Evolutionary conservation across 2,888 invertebrate species (phyloP).

Genomic region (Subacronicta megacephala): DNA sequence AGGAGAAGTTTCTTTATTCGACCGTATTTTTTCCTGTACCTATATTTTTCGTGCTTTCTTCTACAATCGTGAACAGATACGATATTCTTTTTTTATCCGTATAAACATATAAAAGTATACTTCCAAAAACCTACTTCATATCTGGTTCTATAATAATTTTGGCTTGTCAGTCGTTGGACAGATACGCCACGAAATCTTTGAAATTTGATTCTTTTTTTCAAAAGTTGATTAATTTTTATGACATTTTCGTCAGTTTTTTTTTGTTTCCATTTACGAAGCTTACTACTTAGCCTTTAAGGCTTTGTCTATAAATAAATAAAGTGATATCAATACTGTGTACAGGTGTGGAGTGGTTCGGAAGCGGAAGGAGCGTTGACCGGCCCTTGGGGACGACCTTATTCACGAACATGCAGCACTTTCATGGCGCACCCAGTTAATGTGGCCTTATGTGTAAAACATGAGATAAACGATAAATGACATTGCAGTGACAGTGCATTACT

Average conservation of each 20-base stretch:
- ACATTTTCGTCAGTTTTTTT: not conserved
- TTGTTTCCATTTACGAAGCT: conserved; percentile 3
- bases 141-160: too few relatives aligned
- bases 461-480: conserved; percentile 29
- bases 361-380: conserved; percentile 68
- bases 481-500: conserved; percentile 7
- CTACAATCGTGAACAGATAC: too few relatives aligned
- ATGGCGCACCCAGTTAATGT: conserved; percentile 38
- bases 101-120: too few relatives aligned
- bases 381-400: conserved; percentile 61
- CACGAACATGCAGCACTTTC: conserved; percentile 42
- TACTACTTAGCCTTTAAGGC: conserved; percentile 4
- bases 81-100: too few relatives aligned
- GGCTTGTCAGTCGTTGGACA: too few relatives aligned
- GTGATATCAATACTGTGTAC: conserved; percentile 33
- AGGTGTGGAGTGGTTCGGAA: conserved; percentile 48
- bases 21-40: too few relatives aligned
- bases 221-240: too few relatives aligned
- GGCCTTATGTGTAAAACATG: conserved; percentile 25
- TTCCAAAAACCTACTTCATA: too few relatives aligned
- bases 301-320: conserved; percentile 30
- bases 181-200: too few relatives aligned
- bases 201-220: too few relatives aligned
- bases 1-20: too few relatives aligned
- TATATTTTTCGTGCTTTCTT: too few relatives aligned